A percentile compares a stretch with the other conserved stretches of the same genome.
phyloP scores from a whole-genome alignment of 2,113 vertebrate species.

The Alectura lathami region DNA sequence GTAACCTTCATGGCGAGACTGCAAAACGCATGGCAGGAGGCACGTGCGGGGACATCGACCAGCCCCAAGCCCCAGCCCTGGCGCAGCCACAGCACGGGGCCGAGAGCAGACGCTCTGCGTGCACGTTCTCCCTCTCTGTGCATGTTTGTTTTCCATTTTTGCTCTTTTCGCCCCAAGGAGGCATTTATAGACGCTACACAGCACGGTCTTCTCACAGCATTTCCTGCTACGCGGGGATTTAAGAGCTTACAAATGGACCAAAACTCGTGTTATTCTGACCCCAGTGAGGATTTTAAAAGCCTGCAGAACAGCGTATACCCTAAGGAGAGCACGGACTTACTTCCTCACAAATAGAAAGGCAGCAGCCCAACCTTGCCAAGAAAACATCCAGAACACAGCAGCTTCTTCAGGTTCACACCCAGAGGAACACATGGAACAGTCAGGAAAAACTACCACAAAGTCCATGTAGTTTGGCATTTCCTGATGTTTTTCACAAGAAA shows the following conservation, averaged over 20 bases:
- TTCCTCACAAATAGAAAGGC: background rate
- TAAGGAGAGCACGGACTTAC: conserved; percentile 10
- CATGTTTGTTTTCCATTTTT: background rate
- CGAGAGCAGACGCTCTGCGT: rapidly evolving
- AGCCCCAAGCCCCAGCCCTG: background rate
- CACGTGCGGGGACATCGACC: background rate
- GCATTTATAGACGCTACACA: background rate
- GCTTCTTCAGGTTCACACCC: background rate
- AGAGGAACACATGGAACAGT: background rate
- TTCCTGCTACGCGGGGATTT: conserved; percentile 52
- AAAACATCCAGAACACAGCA: background rate
- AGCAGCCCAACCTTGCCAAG: background rate
- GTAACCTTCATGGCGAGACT: background rate
- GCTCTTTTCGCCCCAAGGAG: background rate
- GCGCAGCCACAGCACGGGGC: background rate
- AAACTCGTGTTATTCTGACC: conserved; percentile 47
- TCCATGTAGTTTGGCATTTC: background rate
- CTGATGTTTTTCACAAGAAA: background rate
- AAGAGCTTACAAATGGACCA: conserved; percentile 51
- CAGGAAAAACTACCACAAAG: background rate
- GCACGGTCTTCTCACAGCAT: conserved; percentile 23
- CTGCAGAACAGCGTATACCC: background rate
- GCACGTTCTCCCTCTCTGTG: background rate
- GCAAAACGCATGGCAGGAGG: background rate
- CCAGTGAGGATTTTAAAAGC: conserved; percentile 44